Evolutionary conservation across 2,113 vertebrate genomes (phyloP), one percentile per base, ranked within the genome.

Genomic region (Symphodus melops): DNA sequence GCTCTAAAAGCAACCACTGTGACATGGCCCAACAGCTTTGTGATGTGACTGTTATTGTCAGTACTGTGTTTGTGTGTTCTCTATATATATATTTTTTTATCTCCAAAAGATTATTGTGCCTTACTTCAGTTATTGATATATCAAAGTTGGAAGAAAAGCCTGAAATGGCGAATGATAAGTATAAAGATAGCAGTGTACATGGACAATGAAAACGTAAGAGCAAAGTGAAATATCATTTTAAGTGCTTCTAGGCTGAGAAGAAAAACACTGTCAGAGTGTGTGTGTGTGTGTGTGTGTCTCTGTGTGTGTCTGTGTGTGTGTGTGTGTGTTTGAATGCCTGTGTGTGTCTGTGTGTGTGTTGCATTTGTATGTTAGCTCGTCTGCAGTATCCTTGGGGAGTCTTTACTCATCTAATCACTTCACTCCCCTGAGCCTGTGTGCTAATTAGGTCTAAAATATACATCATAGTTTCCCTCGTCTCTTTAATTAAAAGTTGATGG

Each of bases 391-490:
- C 75, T 61, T 8, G 10, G 86, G 88, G 88, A 91, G 81, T 75
- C 83, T 89, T 89, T 86, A 89, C 83, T 83, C 83, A 85, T 88
- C 83, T 91, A 88, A 92, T 89, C 84, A 87, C 79, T 79, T 63
- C 65, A 63, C 66, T 87, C 82, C 83, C 87, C 60, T 59, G 86
- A 88, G 86, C 68, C 28, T 6, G 19, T 33, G 44, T 67, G 69
- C 86, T 90, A 90, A 92, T 92, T 87, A 86, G 84, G 21, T 83
- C 67, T 89, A 84, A 92, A 90, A 92, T 88, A 92, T 88, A 92
- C 84, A 90, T 87, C 82, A 90, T 78, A 86, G 83, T 81, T 84
- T 63, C 72, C 60, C 56, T 72, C 39, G 19, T 81, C 80, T 77
- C 83, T 77, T 84, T 84, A 89, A 92, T 92, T 88, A 89, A 88